Base-by-base conservation (phyloP, 2,888 invertebrate species). In the Drosophila leonis region DNA sequence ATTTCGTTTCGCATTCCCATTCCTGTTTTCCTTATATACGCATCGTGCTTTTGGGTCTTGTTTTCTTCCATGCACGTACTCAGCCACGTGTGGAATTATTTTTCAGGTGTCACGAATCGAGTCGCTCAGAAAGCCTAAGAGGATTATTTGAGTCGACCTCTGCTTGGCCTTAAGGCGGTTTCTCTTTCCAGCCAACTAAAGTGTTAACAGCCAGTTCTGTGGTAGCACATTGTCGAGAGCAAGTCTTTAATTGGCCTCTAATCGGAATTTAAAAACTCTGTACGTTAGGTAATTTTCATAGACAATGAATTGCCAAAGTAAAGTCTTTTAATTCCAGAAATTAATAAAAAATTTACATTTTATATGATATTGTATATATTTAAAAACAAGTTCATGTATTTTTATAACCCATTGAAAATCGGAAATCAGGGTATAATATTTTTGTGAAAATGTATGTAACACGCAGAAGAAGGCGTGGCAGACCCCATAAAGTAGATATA, bases 101-200 rank as follows among this genome's bases (percentile, higher is more conserved):
- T 73, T 77, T 49, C 51, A 41, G 54, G 44, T 59, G 77, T 75
- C 78, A 77, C 73, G 73, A 63, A 65, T 24, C 63, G 70, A 63
- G 63, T 60, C 61, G 41, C 37, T 41, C 48, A 24, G 65, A 64
- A 65, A 69, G 56, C 72, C 61, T 66, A 78, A 61, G 63, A 48
- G 60, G 73, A 80, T 86, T 86, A 80, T 70, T 80, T 31, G 81
- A 62, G 49, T 66, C 59, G 70, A 80, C 80, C 77, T 66, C 62
- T 68, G 33, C 55, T 62, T 15, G 41, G 35, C 71, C 49, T 55
- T n/a, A 29, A 42, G 51, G 20, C 41, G 18, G 49, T 18, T 56
- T 71, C 57, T 35, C 57, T 44, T 49, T 33, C 31, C 20, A 35
- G 35, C n/a, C 44, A 35, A 46, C 24, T 29, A 64, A 64, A 54